Conservation (phyloP, 2,113 vertebrate species). For the Scomber colias region DNA sequence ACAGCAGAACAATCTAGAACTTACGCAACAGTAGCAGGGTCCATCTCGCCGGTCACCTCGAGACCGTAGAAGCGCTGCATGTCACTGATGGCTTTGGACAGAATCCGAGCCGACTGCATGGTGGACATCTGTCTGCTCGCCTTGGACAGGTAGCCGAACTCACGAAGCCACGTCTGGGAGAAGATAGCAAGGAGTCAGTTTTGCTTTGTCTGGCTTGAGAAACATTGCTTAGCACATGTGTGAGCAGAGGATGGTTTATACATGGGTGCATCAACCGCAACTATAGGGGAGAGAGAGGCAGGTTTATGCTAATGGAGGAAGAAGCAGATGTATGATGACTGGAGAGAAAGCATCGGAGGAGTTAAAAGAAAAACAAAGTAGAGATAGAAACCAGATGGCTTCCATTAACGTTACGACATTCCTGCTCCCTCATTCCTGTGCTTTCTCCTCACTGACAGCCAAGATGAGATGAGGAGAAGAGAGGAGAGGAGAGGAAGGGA, state of each 20-base stretch:
- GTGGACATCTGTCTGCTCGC: conserved; percentile 95
- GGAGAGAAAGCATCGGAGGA: conserved; percentile 45
- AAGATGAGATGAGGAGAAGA: conserved; percentile 12
- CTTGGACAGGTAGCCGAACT: conserved; percentile 94
- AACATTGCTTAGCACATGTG: background rate
- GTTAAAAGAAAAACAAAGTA: conserved; percentile 50
- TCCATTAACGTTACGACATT: conserved; percentile 70
- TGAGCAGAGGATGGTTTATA: background rate
- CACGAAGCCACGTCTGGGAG: conserved; percentile 92
- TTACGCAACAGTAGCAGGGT: conserved; percentile 90
- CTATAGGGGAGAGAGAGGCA: background rate
- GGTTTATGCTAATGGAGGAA: conserved; percentile 10
- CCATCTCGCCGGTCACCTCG: conserved; percentile 89
- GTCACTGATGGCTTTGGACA: conserved; percentile 89
- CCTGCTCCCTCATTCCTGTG: conserved; percentile 52
- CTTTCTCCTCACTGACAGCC: conserved; percentile 44
- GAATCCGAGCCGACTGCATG: conserved; percentile 92
- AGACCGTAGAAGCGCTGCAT: conserved; percentile 98
- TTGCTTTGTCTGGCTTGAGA: background rate
- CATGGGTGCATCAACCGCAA: background rate
- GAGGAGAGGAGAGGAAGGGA: conserved; percentile 1
- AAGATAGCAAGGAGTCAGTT: background rate
- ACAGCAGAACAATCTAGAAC: conserved; percentile 23
- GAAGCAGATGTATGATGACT: conserved; percentile 21
- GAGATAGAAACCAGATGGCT: conserved; percentile 74